Percentiles rank a stretch among this genome's conserved stretches.
These are phyloP conservation scores for Siniperca knerii DNA, from an alignment of 2,113 vertebrate genomes.

Conservation along the genomic window DNA sequence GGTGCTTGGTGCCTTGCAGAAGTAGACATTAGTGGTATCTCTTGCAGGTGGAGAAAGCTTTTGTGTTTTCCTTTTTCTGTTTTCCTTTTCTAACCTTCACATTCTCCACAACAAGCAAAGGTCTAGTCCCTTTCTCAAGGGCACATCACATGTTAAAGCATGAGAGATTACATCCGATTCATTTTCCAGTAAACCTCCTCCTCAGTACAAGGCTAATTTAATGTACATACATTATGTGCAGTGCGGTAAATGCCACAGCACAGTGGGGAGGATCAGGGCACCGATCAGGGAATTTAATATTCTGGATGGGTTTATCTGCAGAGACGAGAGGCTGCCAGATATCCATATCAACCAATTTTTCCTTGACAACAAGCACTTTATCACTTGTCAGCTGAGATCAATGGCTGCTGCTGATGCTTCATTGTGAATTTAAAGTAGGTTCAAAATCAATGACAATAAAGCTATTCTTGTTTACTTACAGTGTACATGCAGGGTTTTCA, in stretches of 20 bases:
- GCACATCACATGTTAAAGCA: not conserved
- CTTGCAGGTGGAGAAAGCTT: not conserved
- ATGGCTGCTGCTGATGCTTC: conserved; percentile 15
- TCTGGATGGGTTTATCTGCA: conserved; percentile 32
- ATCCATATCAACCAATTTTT: conserved; percentile 27
- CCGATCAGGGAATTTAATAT: conserved; percentile 15
- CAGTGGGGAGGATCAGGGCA: not conserved
- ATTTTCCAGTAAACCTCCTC: not conserved
- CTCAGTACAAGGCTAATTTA: not conserved
- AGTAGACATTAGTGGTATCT: not conserved
- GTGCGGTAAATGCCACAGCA: conserved; percentile 19
- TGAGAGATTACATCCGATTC: not conserved
- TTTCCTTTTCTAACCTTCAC: not conserved
- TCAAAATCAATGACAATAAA: conserved; percentile 1
- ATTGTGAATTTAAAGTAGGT: conserved; percentile 32
- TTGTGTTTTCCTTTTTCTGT: not conserved
- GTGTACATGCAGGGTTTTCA: not conserved
- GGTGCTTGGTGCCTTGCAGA: not conserved
- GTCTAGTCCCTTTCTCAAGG: not conserved
- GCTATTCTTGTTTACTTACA: not conserved
- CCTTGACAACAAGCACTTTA: conserved; percentile 17
- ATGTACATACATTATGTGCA: not conserved
- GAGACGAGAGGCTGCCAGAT: conserved; percentile 25
- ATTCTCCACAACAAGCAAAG: not conserved
- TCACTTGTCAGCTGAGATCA: conserved; percentile 35